Evolutionary conservation across 1,140 invertebrate species (phyloP).

Genomic region (Telenomus remus): DNA sequence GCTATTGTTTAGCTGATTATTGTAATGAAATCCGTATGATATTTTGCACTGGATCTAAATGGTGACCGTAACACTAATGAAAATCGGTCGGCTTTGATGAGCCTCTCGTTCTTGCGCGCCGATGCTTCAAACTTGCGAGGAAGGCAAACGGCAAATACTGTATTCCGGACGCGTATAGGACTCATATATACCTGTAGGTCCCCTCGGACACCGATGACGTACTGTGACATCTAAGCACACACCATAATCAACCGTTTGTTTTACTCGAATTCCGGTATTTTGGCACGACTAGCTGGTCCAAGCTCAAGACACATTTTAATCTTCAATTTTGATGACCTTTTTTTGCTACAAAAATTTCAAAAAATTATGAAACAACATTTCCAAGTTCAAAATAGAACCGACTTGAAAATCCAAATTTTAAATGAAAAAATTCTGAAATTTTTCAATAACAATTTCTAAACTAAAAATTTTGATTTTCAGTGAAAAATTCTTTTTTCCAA

Average conservation of each 20-base stretch:
- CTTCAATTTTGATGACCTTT: neutral
- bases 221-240: constrained; percentile 52
- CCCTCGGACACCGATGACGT: constrained; percentile 63
- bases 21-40: constrained; percentile 28
- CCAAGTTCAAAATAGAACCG: too few species aligned
- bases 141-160: constrained; percentile 73
- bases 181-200: constrained; percentile 72
- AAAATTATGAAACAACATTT: too few species aligned
- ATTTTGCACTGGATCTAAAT: constrained; percentile 19
- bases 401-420: too few species aligned
- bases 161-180: constrained; percentile 73
- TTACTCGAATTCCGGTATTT: neutral
- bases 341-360: too few species aligned
- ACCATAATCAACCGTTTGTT: constrained; percentile 19
- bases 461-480: too few species aligned
- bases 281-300: too few species aligned
- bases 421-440: too few species aligned
- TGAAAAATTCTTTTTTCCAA: too few species aligned
- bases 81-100: constrained; percentile 36
- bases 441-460: too few species aligned
- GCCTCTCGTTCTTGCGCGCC: constrained; percentile 46
- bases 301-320: neutral
- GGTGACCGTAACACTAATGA: constrained; percentile 25
- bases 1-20: constrained; percentile 10
- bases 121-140: constrained; percentile 62